Conservation (phyloP, 2,113 vertebrate genomes). For the Rousettus leschenaultii region DNA sequence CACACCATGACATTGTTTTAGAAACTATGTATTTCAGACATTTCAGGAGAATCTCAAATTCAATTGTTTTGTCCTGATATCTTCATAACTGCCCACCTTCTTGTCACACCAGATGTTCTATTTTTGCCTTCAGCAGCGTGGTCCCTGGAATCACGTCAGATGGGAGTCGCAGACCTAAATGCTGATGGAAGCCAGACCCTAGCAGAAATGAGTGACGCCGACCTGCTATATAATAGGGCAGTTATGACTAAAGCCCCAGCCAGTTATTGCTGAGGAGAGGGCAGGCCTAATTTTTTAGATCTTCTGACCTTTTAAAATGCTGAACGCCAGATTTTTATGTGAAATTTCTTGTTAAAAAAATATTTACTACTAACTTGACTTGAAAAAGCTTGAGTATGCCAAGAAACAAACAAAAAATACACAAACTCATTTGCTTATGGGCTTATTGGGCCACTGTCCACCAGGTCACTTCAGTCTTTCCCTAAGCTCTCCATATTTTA, state of each 20-base stretch:
- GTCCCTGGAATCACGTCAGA: background rate
- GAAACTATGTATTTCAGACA: background rate
- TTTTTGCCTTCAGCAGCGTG: background rate
- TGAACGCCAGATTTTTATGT: background rate
- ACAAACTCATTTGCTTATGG: background rate
- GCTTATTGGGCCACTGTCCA: background rate
- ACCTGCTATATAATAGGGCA: rapidly evolving
- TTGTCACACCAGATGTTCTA: background rate
- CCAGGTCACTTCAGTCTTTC: background rate
- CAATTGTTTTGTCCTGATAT: background rate
- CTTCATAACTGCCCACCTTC: background rate
- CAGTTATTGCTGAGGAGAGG: background rate
- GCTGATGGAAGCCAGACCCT: background rate
- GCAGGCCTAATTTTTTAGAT: background rate
- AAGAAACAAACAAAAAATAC: background rate
- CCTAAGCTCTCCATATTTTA: background rate
- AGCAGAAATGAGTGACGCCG: background rate
- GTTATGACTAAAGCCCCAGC: background rate
- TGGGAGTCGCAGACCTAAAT: background rate
- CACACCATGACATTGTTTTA: background rate
- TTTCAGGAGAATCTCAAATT: background rate
- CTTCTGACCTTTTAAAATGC: background rate
- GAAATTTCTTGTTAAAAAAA: background rate
- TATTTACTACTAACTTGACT: background rate
- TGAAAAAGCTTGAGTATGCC: background rate